phyloP scores from a whole-genome alignment of 2,797 vertebrate species.

The Glyptemys insculpta region DNA sequence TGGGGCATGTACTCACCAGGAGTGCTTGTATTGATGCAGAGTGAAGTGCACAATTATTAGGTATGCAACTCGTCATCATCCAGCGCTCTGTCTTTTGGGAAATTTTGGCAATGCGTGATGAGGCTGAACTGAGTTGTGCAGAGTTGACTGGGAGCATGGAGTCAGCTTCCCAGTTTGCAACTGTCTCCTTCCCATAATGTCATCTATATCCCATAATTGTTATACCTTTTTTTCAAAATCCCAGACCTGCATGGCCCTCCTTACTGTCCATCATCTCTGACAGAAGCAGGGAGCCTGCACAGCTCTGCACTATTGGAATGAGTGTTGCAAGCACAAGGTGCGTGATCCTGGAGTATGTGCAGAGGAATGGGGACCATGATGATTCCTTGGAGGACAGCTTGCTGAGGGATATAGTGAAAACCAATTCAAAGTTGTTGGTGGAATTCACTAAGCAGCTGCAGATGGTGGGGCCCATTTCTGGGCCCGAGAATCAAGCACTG shows the following conservation, averaged over 20 bases:
- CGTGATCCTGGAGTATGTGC: no score
- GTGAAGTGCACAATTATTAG: background rate
- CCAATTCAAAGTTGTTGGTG: background rate
- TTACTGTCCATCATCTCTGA: background rate
- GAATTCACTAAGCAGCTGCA: background rate
- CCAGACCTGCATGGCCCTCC: background rate
- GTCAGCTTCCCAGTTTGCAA: background rate
- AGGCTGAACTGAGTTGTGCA: background rate
- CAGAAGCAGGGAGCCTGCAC: background rate
- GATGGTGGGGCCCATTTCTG: background rate
- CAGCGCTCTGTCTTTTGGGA: background rate
- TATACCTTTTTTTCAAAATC: background rate
- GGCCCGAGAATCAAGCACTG: background rate
- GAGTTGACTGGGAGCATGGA: background rate
- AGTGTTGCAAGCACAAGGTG: background rate
- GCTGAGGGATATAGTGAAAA: background rate
- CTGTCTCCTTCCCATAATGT: background rate
- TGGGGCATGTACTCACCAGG: no score
- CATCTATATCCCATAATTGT: background rate
- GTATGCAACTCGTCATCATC: background rate
- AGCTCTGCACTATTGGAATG: background rate
- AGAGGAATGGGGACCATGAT: background rate
- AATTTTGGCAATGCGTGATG: background rate
- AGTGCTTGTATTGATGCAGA: background rate
- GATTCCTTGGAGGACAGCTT: background rate